phyloP scores from a whole-genome alignment of 1,140 invertebrate genomes.

The Pseudomyrmex gracilis region DNA sequence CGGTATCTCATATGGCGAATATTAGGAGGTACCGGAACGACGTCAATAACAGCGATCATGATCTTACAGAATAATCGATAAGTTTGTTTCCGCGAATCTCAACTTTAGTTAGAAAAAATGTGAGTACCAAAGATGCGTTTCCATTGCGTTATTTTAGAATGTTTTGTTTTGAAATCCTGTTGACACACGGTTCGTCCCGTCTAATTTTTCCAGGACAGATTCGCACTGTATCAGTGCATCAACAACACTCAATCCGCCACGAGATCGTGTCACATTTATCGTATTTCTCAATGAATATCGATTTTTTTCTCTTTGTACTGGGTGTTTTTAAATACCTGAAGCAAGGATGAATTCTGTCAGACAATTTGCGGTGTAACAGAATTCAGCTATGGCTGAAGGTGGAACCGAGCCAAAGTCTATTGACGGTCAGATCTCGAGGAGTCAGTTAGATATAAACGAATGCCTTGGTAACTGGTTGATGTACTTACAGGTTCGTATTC shows the following conservation, averaged over 20 bases:
- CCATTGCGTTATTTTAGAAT: not conserved
- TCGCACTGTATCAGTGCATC: not conserved
- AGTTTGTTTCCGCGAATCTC: not conserved
- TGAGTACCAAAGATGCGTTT: slow-evolving; percentile 22
- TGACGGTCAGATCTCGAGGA: slow-evolving; percentile 81
- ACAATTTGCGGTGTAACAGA: slow-evolving; percentile 32
- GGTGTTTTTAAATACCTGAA: not conserved
- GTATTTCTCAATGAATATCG: not conserved
- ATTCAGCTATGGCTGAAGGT: slow-evolving; percentile 82
- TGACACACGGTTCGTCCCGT: not conserved
- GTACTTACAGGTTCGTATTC: slow-evolving; percentile 86
- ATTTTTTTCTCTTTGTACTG: not conserved
- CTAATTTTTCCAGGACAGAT: slow-evolving; percentile 1
- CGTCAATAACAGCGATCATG: not conserved
- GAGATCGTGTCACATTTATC: not conserved
- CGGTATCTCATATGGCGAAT: slow-evolving; percentile 23
- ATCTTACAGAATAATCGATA: slow-evolving; percentile 12
- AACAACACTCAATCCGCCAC: not conserved
- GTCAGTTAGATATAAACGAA: slow-evolving; percentile 87
- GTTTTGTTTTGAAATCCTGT: not conserved
- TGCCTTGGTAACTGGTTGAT: slow-evolving; percentile 88
- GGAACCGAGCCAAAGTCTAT: slow-evolving; percentile 80
- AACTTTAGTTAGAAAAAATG: not conserved
- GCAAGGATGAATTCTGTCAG: not conserved
- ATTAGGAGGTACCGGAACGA: not conserved